Evolutionary conservation across 2,888 invertebrate species (phyloP), one percentile per base, ranked within the genome.

Genomic region (Cyrtodaria siliqua): DNA sequence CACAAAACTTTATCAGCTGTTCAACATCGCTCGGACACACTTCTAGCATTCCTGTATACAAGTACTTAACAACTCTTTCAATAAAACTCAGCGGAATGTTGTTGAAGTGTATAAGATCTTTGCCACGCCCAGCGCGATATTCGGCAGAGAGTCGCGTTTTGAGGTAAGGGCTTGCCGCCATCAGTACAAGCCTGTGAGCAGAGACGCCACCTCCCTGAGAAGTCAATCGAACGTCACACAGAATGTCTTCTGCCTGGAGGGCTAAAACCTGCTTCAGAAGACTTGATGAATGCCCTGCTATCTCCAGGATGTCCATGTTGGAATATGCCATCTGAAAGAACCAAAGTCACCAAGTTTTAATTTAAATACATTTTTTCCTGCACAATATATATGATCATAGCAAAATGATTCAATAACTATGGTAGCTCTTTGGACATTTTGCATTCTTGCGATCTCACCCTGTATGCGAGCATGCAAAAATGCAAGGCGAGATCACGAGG

Each of bases 151-250:
- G 40, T 8, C 38, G 26, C 4, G 42, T 47, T 20, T 47, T 68
- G 3, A 81, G 40, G 20, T 57, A 74, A 4, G 81, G 72, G 57
- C 81, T 81, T 14, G 81, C 66, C 23, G 75, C 74, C 44, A 63
- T 59, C 3, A 81, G 72, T 23, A 81, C 62, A 23, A 78, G 1
- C 16, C 61, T 63, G 42, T 81, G 81, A 8, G 64, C 75, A 26
- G 64, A 44, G 18, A 81, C 52, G 12, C 57, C 38, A 9, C 60
- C 59, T 1, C 42, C 53, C 14, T 62, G 33, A 16, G 75, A 29
- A 14, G 53, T 44, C 3, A 81, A 27, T 23, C 38, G 42, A 14
- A 72, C 72, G 66, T 81, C 81, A 72, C 81, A 81, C n/a, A 74
- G 24, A 1, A 27, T 50, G 20, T 61, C 56, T 18, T 73, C 52